Conservation (phyloP, 53 echinoderm and acorn worm species). For the Arbacia lixula region DNA sequence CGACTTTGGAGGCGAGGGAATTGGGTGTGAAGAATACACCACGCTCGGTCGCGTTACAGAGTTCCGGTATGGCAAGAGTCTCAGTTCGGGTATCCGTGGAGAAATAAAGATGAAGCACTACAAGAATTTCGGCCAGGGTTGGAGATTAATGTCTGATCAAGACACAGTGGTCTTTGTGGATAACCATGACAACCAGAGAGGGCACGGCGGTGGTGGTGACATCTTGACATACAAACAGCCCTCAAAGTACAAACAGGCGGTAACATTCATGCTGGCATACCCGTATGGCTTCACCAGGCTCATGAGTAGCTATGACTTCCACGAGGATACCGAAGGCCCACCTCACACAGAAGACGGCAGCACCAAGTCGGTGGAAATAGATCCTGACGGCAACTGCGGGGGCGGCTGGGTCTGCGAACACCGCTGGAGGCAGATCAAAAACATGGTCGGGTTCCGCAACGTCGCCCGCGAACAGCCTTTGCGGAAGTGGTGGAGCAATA, state of each 20-base stretch:
- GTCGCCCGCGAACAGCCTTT: conserved; percentile 55
- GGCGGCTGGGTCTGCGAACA: conserved; percentile 86
- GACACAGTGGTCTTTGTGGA: conserved; percentile 82
- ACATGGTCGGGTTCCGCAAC: conserved; percentile 75
- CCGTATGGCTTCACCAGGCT: conserved; percentile 84
- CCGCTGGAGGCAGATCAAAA: conserved; percentile 72
- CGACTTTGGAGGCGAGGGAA: conserved; percentile 68
- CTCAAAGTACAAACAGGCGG: conserved; percentile 77
- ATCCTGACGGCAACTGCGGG: conserved; percentile 24
- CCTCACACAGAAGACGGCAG: conserved; percentile 9
- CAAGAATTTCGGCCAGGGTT: conserved; percentile 53
- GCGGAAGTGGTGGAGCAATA: conserved; percentile 70
- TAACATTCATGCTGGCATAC: conserved; percentile 83
- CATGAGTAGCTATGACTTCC: conserved; percentile 90
- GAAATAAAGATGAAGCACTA: background rate
- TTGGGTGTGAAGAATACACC: conserved; percentile 71
- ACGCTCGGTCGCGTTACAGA: conserved; percentile 80
- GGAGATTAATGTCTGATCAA: conserved; percentile 60
- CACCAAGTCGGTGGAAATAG: background rate
- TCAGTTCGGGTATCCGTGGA: conserved; percentile 12
- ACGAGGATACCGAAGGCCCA: conserved; percentile 18
- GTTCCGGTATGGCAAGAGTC: conserved; percentile 73
- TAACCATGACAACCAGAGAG: conserved; percentile 98
- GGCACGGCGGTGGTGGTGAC: conserved; percentile 75
- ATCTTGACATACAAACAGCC: conserved; percentile 64